Percentiles rank a stretch among this genome's conserved stretches.
These are phyloP conservation scores for Panzeria rudis DNA, from an alignment of 2,888 invertebrate species.

Conservation along the genomic window DNA sequence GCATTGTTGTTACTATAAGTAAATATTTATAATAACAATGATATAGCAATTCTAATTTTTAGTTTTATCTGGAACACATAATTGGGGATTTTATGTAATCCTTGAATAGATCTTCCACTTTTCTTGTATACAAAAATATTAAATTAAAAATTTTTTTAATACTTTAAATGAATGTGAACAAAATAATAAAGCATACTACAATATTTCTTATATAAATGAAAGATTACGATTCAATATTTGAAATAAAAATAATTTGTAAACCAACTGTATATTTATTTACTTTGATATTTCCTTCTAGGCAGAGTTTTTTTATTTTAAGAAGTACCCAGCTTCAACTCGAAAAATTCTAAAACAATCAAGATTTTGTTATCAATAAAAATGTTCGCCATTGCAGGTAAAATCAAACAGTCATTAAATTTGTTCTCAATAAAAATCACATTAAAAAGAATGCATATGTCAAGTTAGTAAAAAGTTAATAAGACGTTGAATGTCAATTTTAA, in stretches of 20 bases:
- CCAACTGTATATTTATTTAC: background rate
- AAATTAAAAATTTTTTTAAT: conserved; percentile 18
- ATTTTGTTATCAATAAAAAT: conserved; percentile 34
- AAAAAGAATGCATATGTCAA: too few relatives aligned
- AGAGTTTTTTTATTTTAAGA: background rate
- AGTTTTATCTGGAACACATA: background rate
- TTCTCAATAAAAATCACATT: too few relatives aligned
- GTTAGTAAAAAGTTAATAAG: too few relatives aligned
- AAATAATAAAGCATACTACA: conserved; percentile 21
- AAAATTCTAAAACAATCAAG: background rate
- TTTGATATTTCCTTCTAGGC: background rate
- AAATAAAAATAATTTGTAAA: conserved; percentile 48
- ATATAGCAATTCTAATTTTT: background rate
- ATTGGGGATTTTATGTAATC: background rate
- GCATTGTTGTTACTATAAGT: background rate
- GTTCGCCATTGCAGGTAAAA: too few relatives aligned
- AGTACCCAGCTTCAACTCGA: background rate
- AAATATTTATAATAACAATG: background rate
- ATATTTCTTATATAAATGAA: conserved; percentile 24
- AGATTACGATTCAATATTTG: conserved; percentile 40
- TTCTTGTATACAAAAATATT: background rate
- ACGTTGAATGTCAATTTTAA: too few relatives aligned
- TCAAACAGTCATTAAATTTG: too few relatives aligned
- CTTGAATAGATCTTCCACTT: conserved; percentile 10
- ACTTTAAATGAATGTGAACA: conserved; percentile 29